Evolutionary conservation across 1,140 invertebrate species (phyloP).

Genomic region (Drosophila serrata): DNA sequence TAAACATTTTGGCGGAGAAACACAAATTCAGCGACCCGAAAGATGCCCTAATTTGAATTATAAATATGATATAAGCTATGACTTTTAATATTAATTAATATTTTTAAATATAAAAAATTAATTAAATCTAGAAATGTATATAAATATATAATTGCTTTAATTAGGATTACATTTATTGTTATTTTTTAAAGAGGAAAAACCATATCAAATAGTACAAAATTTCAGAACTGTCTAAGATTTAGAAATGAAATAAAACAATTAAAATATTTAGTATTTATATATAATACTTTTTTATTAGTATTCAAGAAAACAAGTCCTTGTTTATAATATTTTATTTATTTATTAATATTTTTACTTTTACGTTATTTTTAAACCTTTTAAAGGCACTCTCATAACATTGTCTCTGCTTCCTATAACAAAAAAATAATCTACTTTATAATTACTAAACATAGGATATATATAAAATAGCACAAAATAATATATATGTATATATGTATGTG

Average conservation of each 20-base stretch:
- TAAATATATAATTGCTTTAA: neutral
- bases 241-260: neutral
- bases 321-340: neutral
- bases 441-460: neutral
- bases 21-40: neutral
- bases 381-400: neutral
- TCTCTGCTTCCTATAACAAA: neutral
- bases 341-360: neutral
- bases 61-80: neutral
- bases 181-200: neutral
- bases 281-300: neutral
- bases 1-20: neutral
- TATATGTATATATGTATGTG: neutral
- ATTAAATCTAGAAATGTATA: neutral
- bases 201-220: too few species aligned
- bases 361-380: neutral
- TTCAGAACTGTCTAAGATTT: neutral
- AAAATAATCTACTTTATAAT: neutral
- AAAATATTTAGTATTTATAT: neutral
- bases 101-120: neutral
- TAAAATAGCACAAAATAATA: neutral
- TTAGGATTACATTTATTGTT: neutral
- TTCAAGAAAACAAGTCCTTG: neutral
- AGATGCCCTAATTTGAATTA: neutral
- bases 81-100: too few species aligned